These are phyloP conservation scores for Lapara coniferarum DNA, from an alignment of 2,888 invertebrate genomes.

Conservation along the genomic window DNA sequence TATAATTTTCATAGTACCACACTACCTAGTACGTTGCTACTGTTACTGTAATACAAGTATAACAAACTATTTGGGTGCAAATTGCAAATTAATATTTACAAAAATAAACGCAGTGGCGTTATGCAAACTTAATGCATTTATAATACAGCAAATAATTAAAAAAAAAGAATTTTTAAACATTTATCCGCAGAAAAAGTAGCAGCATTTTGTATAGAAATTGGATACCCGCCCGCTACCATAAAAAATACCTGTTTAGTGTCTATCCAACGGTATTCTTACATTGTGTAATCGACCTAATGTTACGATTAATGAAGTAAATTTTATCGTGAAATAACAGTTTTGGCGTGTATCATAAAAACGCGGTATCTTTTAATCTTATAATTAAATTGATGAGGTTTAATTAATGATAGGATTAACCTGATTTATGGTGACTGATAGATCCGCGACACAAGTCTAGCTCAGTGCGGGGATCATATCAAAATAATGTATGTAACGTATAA, in stretches of 20 bases:
- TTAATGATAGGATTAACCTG: neutral
- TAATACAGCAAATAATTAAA: neutral
- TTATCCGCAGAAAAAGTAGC: neutral
- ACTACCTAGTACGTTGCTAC: too few species aligned
- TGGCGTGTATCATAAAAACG: neutral
- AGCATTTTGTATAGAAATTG: neutral
- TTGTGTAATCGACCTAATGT: neutral
- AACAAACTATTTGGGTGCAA: neutral
- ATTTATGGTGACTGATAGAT: too few species aligned
- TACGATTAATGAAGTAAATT: constrained; percentile 3
- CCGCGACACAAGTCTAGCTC: too few species aligned
- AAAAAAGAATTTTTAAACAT: too few species aligned
- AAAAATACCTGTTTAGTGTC: neutral
- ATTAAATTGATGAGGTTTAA: neutral
- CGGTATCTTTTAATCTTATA: neutral
- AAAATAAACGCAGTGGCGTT: neutral
- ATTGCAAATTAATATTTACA: neutral
- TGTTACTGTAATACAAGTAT: too few species aligned
- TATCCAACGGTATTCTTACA: neutral
- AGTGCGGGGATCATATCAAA: too few species aligned
- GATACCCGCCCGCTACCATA: neutral
- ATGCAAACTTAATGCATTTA: neutral
- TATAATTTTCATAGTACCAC: too few species aligned
- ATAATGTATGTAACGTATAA: too few species aligned
- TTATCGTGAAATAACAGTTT: neutral